A percentile compares a stretch with the other conserved stretches of the same genome.
These are phyloP conservation scores for Parapristionchus giblindavisi DNA, from an alignment of 2,888 invertebrate species.

Conservation along the genomic window DNA sequence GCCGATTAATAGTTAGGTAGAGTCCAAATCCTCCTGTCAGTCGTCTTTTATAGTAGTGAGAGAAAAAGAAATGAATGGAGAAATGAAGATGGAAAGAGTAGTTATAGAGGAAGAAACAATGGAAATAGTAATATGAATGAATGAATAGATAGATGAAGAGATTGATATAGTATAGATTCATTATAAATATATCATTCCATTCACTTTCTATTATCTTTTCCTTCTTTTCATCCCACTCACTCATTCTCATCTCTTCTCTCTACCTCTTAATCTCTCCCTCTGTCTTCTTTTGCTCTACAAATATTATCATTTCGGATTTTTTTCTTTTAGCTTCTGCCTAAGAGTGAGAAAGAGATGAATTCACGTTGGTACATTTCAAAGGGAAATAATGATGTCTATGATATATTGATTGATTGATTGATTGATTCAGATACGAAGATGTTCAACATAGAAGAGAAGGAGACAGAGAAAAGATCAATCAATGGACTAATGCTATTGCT, in stretches of 20 bases:
- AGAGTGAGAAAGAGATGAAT: slow-evolving; percentile 11
- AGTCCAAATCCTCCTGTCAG: slow-evolving; percentile 21
- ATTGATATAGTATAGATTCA: too few species aligned
- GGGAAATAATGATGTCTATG: not conserved
- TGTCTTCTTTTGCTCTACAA: not conserved
- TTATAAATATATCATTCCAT: slow-evolving; percentile 16
- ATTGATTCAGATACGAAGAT: slow-evolving; percentile 62
- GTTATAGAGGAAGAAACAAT: too few species aligned
- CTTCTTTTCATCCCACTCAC: slow-evolving; percentile 20
- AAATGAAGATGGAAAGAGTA: not conserved
- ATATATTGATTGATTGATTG: not conserved
- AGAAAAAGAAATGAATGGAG: not conserved
- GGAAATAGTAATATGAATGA: too few species aligned
- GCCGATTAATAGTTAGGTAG: not conserved
- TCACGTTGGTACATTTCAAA: not conserved
- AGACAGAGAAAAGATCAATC: slow-evolving; percentile 67
- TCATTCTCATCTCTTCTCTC: slow-evolving; percentile 15
- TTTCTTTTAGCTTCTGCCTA: slow-evolving; percentile 26
- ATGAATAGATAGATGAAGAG: too few species aligned
- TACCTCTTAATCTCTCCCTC: too few species aligned
- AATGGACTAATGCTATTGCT: slow-evolving; percentile 67
- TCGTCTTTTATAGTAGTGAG: slow-evolving; percentile 5
- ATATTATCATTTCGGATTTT: slow-evolving; percentile 22
- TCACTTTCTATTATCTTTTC: not conserved
- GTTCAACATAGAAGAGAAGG: slow-evolving; percentile 64